Evolutionary conservation across 2,113 vertebrate species (phyloP).

Genomic region (Trogon surrucura): DNA sequence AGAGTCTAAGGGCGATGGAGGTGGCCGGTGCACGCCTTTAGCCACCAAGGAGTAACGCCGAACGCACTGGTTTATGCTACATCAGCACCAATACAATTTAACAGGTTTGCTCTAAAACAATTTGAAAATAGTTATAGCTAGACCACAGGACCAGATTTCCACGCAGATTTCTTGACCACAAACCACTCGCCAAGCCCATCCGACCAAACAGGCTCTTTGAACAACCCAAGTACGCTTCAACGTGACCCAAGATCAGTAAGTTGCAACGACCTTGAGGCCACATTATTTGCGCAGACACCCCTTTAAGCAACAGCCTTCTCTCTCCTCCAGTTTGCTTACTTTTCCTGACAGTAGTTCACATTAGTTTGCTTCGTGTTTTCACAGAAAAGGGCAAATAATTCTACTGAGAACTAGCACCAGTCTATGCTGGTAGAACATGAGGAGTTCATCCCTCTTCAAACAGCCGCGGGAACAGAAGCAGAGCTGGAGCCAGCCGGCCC

Average conservation of each 20-base stretch:
- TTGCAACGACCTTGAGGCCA: not conserved
- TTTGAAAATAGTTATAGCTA: not conserved
- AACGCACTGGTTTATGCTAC: not conserved
- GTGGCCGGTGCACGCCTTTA: not conserved
- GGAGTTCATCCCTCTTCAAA: not conserved
- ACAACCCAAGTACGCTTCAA: not conserved
- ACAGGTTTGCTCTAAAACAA: not conserved
- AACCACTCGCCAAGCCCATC: not conserved
- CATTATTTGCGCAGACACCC: not conserved
- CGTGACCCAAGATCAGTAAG: not conserved
- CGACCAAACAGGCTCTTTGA: conserved; percentile 6
- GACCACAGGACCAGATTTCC: not conserved
- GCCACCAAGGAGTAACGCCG: not conserved
- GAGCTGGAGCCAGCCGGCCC: not conserved
- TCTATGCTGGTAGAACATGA: not conserved
- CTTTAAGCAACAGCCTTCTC: not conserved
- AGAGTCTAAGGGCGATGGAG: not conserved
- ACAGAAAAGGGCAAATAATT: not conserved
- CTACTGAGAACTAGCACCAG: not conserved
- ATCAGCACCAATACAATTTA: not conserved
- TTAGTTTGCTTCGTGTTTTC: not conserved
- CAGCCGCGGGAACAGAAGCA: not conserved
- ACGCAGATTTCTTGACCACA: not conserved
- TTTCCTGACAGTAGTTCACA: not conserved
- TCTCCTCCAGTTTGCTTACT: not conserved